A percentile compares a stretch with the other conserved stretches of the same genome.
Conservation (phyloP, 2,888 invertebrate genomes). For the Malthinus seriepunctatus region DNA sequence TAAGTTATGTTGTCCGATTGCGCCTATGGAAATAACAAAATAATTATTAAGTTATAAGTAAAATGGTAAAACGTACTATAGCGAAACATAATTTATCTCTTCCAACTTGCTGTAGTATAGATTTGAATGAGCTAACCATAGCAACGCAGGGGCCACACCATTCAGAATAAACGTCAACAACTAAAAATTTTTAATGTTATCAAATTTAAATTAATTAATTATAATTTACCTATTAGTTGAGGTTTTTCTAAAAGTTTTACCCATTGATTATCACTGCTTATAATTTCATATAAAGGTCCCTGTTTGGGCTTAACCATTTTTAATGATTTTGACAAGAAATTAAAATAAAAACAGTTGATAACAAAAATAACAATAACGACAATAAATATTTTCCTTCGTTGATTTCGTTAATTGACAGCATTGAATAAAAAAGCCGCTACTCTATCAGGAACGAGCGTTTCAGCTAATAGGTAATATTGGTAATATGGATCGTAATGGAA, state of each 20-base stretch:
- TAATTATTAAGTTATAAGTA: not conserved
- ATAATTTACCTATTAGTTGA: slow-evolving; percentile 71
- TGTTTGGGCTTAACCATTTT: slow-evolving; percentile 77
- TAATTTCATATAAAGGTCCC: slow-evolving; percentile 77
- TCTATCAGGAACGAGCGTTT: no score
- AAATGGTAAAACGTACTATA: slow-evolving; percentile 57
- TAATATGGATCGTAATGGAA: no score
- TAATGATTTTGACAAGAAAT: slow-evolving; percentile 30
- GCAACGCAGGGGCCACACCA: slow-evolving; percentile 92
- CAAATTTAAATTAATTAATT: not conserved
- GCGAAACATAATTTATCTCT: slow-evolving; percentile 81
- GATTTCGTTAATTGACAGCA: no score
- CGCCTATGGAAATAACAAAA: slow-evolving; percentile 59
- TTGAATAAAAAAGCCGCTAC: no score
- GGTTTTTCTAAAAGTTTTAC: slow-evolving; percentile 73
- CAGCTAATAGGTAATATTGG: no score
- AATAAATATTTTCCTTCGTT: no score
- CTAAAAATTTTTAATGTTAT: slow-evolving; percentile 52
- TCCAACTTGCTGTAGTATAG: slow-evolving; percentile 84
- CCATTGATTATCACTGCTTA: slow-evolving; percentile 85
- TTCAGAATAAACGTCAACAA: slow-evolving; percentile 86
- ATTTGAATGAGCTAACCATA: slow-evolving; percentile 81
- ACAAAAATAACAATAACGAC: no score
- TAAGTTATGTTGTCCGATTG: slow-evolving; percentile 75
- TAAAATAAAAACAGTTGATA: not conserved